These are phyloP conservation scores for Malurus melanocephalus DNA, from an alignment of 2,113 vertebrate genomes.

Conservation along the genomic window DNA sequence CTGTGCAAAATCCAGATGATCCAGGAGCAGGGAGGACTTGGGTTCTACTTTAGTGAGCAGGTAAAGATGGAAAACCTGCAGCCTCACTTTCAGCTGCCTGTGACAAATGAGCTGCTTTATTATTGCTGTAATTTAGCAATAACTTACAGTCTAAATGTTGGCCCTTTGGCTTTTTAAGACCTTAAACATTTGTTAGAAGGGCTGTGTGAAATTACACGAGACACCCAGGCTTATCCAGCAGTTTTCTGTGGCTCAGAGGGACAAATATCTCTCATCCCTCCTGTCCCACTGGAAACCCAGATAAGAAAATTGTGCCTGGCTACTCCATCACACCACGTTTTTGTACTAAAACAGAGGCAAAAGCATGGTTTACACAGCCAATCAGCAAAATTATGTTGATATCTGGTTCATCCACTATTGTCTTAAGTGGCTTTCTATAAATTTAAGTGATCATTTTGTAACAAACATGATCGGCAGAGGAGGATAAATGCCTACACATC, in stretches of 20 bases:
- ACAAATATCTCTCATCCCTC: background rate
- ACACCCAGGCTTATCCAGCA: background rate
- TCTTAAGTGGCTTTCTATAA: background rate
- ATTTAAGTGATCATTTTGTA: background rate
- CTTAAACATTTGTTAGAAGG: background rate
- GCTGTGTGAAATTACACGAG: background rate
- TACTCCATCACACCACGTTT: background rate
- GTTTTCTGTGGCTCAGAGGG: background rate
- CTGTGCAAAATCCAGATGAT: background rate
- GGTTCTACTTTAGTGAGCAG: background rate
- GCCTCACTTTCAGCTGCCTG: background rate
- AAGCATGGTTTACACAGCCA: background rate
- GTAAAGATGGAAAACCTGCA: background rate
- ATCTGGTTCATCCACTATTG: background rate
- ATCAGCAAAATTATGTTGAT: background rate
- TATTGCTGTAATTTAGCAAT: background rate
- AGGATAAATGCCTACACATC: background rate
- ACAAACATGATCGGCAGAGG: background rate
- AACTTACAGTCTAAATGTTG: background rate
- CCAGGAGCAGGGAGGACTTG: background rate
- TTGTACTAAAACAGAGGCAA: background rate
- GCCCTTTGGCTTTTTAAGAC: constrained; percentile 8
- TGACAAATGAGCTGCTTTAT: background rate
- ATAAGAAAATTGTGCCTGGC: background rate
- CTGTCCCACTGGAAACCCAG: background rate